These are phyloP conservation scores for Vulpes lagopus DNA, from an alignment of 2,113 vertebrate genomes.

Conservation along the genomic window DNA sequence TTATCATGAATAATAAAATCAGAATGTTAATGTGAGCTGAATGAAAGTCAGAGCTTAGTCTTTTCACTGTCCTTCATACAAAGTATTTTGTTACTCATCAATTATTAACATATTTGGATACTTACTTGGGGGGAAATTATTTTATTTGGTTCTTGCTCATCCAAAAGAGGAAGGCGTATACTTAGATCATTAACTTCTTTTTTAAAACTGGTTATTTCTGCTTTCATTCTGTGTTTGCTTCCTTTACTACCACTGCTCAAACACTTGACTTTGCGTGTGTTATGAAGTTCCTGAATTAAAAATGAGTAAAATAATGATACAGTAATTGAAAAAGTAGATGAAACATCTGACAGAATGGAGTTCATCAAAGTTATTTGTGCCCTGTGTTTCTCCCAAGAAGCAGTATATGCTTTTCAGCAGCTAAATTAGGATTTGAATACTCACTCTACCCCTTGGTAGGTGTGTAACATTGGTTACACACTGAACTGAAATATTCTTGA, in stretches of 20 bases:
- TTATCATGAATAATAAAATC: not conserved
- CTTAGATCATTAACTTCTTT: not conserved
- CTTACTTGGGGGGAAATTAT: not conserved
- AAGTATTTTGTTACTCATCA: not conserved
- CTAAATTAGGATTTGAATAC: accelerated
- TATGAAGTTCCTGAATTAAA: not conserved
- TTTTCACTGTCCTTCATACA: not conserved
- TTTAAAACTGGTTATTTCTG: not conserved
- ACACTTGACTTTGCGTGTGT: not conserved
- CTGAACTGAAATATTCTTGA: not conserved
- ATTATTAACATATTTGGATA: not conserved
- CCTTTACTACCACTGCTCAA: not conserved
- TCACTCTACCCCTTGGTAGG: not conserved
- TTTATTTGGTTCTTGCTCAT: not conserved
- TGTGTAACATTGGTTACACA: too few relatives aligned
- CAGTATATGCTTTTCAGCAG: not conserved
- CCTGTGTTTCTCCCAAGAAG: not conserved
- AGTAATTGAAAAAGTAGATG: not conserved
- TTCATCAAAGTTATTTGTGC: accelerated
- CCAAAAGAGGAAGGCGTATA: not conserved
- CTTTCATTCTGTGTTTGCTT: not conserved
- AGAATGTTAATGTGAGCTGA: not conserved
- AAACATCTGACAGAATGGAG: not conserved
- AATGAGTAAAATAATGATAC: not conserved
- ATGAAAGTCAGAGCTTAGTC: not conserved